Evolutionary conservation across 2,888 invertebrate genomes (phyloP).

Genomic region (Colletes collaris): DNA sequence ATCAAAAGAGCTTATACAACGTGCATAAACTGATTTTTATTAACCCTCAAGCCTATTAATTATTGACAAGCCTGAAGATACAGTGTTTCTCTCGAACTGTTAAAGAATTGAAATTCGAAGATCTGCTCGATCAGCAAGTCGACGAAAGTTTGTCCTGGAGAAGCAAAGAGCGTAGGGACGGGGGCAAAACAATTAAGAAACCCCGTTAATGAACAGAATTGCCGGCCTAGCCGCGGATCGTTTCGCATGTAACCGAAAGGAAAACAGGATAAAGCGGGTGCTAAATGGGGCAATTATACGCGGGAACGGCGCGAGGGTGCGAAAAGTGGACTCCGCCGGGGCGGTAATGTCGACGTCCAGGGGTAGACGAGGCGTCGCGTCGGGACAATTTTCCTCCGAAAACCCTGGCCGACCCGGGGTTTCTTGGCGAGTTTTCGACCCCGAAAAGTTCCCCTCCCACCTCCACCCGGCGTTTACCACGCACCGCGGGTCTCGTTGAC

Average conservation of each 20-base stretch:
- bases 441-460: conserved; percentile 9
- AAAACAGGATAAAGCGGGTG: conserved; percentile 67
- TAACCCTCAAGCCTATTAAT: too few relatives aligned
- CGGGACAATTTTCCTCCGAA: conserved; percentile 39
- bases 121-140: too few relatives aligned
- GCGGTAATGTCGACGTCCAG: conserved; percentile 47
- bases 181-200: conserved; percentile 66
- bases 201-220: conserved; percentile 68
- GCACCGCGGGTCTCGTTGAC: conserved; percentile 25
- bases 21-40: too few relatives aligned
- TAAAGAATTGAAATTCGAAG: too few relatives aligned
- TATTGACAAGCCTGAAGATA: too few relatives aligned
- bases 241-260: conserved; percentile 69
- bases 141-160: background rate
- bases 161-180: conserved; percentile 13
- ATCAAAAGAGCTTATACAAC: too few relatives aligned
- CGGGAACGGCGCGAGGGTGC: conserved; percentile 55
- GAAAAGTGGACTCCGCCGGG: conserved; percentile 61
- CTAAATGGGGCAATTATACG: conserved; percentile 72
- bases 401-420: conserved; percentile 17
- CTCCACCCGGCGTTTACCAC: conserved; percentile 15
- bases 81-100: too few relatives aligned
- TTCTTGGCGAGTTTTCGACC: conserved; percentile 47
- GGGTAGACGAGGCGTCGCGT: conserved; percentile 7
- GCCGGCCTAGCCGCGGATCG: conserved; percentile 61